Percentiles rank a stretch among this genome's conserved stretches.
These are phyloP conservation scores for Folsomia candida DNA, from an alignment of 2,888 invertebrate genomes.

Conservation along the genomic window DNA sequence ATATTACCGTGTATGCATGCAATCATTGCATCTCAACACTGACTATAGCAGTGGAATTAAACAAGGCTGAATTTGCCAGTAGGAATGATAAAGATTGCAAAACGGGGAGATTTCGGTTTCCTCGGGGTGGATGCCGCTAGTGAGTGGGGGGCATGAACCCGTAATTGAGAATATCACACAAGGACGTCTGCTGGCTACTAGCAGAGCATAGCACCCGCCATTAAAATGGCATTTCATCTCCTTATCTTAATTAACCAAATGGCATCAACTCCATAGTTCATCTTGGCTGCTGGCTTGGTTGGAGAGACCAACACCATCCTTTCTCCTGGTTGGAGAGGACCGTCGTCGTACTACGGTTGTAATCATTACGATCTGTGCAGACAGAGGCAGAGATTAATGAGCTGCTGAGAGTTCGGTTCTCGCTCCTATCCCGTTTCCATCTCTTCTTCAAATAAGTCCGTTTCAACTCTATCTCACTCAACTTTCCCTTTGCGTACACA, in stretches of 20 bases:
- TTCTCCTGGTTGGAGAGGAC: not conserved
- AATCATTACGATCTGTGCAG: constrained; percentile 28
- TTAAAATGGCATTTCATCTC: constrained; percentile 43
- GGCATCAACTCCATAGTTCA: constrained; percentile 36
- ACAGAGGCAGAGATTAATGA: constrained; percentile 33
- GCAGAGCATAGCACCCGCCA: constrained; percentile 26
- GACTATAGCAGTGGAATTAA: too few species aligned
- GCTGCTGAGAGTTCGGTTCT: constrained; percentile 9
- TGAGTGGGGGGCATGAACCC: not conserved
- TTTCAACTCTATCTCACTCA: not conserved
- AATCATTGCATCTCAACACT: too few species aligned
- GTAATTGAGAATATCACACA: constrained; percentile 22
- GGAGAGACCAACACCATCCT: not conserved
- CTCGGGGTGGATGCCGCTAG: too few species aligned
- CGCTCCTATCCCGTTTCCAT: not conserved
- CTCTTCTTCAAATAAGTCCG: constrained; percentile 6
- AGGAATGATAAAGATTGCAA: too few species aligned
- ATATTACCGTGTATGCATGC: too few species aligned
- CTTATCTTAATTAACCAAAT: constrained; percentile 47
- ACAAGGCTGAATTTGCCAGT: too few species aligned
- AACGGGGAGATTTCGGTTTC: too few species aligned
- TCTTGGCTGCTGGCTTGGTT: constrained; percentile 9
- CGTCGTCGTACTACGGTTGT: not conserved
- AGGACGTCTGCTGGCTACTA: not conserved
- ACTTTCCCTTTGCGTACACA: not conserved